phyloP scores from a whole-genome alignment of 2,888 invertebrate genomes.

The Adineta ricciae region DNA sequence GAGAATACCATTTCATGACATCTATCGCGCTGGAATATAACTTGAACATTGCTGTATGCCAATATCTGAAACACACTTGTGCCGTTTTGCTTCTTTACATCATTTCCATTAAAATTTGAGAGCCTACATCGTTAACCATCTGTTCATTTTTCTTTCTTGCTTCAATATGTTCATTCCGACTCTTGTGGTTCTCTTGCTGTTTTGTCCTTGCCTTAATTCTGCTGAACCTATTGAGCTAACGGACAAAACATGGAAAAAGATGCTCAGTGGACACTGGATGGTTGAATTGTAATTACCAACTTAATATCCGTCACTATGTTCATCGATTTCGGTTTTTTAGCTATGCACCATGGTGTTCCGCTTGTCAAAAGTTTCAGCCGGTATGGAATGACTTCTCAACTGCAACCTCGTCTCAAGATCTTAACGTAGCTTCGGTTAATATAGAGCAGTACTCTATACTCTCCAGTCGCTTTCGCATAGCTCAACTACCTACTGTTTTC shows the following conservation, averaged over 20 bases:
- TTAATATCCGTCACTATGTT: not conserved
- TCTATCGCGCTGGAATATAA: not conserved
- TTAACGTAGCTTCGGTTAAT: constrained; percentile 28
- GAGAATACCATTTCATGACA: not conserved
- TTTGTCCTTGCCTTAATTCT: not conserved
- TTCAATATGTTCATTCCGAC: not conserved
- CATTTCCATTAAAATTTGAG: not conserved
- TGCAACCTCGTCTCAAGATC: not conserved
- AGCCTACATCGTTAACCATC: not conserved
- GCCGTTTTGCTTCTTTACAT: not conserved
- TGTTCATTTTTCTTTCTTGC: not conserved
- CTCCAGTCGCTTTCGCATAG: constrained; percentile 24
- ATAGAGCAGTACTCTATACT: constrained; percentile 23
- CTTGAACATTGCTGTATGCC: not conserved
- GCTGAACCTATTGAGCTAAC: constrained; percentile 24
- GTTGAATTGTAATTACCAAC: constrained; percentile 30
- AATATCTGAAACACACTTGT: not conserved
- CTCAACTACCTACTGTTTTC: constrained; percentile 25
- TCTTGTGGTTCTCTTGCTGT: not conserved
- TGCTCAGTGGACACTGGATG: constrained; percentile 27
- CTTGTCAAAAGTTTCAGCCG: constrained; percentile 25
- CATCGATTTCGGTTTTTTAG: too few relatives aligned
- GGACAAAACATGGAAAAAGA: constrained; percentile 26
- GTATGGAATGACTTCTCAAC: constrained; percentile 28
- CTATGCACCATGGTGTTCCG: constrained; percentile 32